Evolutionary conservation across 2,113 vertebrate species (phyloP).

Genomic region (Sebastes fasciatus): DNA sequence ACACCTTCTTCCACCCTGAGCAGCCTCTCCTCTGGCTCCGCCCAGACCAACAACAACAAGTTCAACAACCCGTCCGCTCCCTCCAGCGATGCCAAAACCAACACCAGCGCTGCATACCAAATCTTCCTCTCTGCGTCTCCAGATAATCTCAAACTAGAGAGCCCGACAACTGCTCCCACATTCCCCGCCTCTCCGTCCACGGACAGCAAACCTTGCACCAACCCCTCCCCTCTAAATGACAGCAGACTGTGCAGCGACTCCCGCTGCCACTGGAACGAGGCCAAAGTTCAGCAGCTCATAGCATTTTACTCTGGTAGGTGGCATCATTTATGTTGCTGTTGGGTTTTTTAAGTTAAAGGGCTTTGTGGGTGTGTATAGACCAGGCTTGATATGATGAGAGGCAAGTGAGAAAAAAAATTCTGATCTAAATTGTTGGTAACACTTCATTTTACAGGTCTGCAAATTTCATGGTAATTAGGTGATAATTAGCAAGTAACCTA

Average conservation of each 20-base stretch:
- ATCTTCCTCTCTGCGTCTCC: constrained; percentile 19
- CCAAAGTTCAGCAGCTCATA: constrained; percentile 73
- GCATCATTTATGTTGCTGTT: not conserved
- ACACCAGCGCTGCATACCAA: not conserved
- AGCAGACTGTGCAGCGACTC: constrained; percentile 10
- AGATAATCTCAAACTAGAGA: not conserved
- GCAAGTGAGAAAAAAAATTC: too few relatives aligned
- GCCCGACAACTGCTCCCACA: not conserved
- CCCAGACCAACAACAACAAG: constrained; percentile 8
- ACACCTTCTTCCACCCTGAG: constrained; percentile 19
- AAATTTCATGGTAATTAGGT: too few relatives aligned
- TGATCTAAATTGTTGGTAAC: too few relatives aligned
- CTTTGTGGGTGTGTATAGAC: not conserved
- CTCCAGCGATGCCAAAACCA: not conserved
- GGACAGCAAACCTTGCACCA: constrained; percentile 9
- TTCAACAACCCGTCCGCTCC: not conserved
- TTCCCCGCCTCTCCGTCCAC: constrained; percentile 19
- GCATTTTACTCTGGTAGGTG: constrained; percentile 68
- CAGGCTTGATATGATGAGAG: not conserved
- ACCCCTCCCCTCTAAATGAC: constrained; percentile 13
- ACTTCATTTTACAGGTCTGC: too few relatives aligned
- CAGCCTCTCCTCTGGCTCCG: constrained; percentile 45
- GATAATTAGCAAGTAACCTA: too few relatives aligned
- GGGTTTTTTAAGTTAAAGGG: not conserved
- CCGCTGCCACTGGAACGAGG: constrained; percentile 71